These are phyloP conservation scores for Planococcus citri DNA, from an alignment of 1,140 invertebrate species.

Conservation along the genomic window DNA sequence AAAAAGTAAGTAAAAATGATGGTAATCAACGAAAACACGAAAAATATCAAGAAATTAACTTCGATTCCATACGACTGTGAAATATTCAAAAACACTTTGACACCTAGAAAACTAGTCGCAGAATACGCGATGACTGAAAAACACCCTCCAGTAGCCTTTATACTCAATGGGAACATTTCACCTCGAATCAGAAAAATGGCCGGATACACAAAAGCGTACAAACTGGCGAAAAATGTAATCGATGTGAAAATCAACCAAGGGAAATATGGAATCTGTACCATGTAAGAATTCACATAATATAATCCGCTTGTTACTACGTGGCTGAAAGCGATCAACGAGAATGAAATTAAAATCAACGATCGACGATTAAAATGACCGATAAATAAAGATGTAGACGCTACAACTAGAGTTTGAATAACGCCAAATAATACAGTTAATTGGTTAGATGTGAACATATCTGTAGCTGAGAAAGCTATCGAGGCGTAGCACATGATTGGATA, in stretches of 20 bases:
- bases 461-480: conserved; percentile 31
- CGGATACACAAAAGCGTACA: conserved; percentile 43
- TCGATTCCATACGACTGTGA: neutral
- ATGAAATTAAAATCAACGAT: conserved; percentile 37
- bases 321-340: conserved; percentile 37
- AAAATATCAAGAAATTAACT: neutral
- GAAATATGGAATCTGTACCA: conserved; percentile 30
- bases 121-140: conserved; percentile 66
- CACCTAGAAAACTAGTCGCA: neutral
- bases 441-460: conserved; percentile 22
- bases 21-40: conserved; percentile 39
- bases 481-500: conserved; percentile 27
- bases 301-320: conserved; percentile 30
- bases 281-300: conserved; percentile 37
- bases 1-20: conserved; percentile 45
- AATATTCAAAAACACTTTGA: neutral
- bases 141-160: conserved; percentile 42
- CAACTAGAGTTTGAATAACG: conserved; percentile 33
- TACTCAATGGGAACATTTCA: conserved; percentile 47
- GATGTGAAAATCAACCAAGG: conserved; percentile 41
- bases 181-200: conserved; percentile 46
- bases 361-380: conserved; percentile 39
- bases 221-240: conserved; percentile 45
- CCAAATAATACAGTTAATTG: conserved; percentile 27
- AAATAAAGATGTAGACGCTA: conserved; percentile 35